Base-by-base conservation (phyloP, 2,113 vertebrate species). In the Nothoprocta perdicaria region DNA sequence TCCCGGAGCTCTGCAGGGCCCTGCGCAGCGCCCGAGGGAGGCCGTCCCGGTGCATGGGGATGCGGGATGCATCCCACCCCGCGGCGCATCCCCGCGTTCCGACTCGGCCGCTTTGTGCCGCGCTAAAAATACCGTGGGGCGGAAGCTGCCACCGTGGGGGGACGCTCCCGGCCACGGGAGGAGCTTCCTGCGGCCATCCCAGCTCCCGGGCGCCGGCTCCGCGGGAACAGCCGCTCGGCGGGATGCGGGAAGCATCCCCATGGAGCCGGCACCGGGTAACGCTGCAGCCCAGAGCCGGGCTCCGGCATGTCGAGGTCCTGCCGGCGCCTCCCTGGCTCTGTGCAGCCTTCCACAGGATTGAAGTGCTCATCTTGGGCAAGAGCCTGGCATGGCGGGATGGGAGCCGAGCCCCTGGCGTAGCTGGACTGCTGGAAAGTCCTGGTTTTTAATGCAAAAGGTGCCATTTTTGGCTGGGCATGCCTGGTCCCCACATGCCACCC, bases 161-260 rank as follows among this genome's bases (percentile, higher is more conserved):
- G 96, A 93, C 88, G 89, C 95, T 93, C 93, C 84, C 92, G 94
- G 95, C 92, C 89, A 79, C 65, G 86, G 96, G 96, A 96, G 93
- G 93, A 83, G 95, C 87, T 97, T 96, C 96, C 96, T 95, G 95
- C 9, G 62, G 6, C 93, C 86, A 81, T 95, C 80, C 91, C 31
- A 2, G 68, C 33, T 48, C 86, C 14, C 38, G 1, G 22, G 26
- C 67, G 53, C 45, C 13, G 0, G 50, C 50, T 40, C 26, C 52
- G 52, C 7, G 26, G 14, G 8, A 53, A 26, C 23, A 27, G 52
- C 52, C 52, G 26, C 26, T 26, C 14, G 26, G 52, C 50, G 12
- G 50, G 50, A 53, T 14, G 12, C 50, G 50, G 50, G 50, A 26
- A 27, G 24, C 50, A 24, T 27, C 50, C 50, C 50, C 7, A 21